A percentile compares a stretch with the other conserved stretches of the same genome.
These are phyloP conservation scores for Astropecten irregularis DNA, from an alignment of 53 echinoderm and acorn worm genomes.

Conservation along the genomic window DNA sequence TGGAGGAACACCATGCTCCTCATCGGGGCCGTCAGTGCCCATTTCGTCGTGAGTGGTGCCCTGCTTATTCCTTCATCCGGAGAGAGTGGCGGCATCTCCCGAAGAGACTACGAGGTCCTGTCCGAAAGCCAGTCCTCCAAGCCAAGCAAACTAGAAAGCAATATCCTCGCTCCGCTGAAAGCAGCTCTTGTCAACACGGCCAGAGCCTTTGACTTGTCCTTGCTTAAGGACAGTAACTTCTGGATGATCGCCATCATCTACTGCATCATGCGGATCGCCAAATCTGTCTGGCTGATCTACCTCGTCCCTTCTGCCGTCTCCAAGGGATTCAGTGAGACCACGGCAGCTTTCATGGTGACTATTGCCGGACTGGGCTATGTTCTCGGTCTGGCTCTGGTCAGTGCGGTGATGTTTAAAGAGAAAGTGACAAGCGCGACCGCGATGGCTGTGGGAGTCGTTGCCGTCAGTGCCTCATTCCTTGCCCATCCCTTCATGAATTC, in stretches of 20 bases:
- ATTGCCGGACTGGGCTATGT: not conserved
- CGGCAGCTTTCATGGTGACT: not conserved
- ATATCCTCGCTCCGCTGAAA: not conserved
- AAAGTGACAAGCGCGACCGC: slow-evolving; percentile 4
- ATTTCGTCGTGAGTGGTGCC: slow-evolving; percentile 15
- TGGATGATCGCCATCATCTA: slow-evolving; percentile 11
- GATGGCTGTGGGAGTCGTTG: not conserved
- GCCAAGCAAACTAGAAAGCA: not conserved
- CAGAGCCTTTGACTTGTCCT: not conserved
- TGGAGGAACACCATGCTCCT: slow-evolving; percentile 11
- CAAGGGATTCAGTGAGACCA: not conserved
- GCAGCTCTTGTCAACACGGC: not conserved
- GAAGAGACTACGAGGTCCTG: not conserved
- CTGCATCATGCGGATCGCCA: not conserved
- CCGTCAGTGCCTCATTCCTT: not conserved
- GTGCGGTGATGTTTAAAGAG: slow-evolving; percentile 10
- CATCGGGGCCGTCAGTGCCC: not conserved
- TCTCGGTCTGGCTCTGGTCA: not conserved
- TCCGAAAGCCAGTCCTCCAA: not conserved
- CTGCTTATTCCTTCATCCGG: not conserved
- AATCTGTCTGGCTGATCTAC: slow-evolving; percentile 6
- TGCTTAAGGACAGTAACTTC: not conserved
- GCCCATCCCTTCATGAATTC: not conserved
- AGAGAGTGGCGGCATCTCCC: not conserved
- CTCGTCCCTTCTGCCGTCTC: slow-evolving; percentile 10